Base-by-base conservation (phyloP, 1,140 invertebrate species). In the Lanistes nyassanus region DNA sequence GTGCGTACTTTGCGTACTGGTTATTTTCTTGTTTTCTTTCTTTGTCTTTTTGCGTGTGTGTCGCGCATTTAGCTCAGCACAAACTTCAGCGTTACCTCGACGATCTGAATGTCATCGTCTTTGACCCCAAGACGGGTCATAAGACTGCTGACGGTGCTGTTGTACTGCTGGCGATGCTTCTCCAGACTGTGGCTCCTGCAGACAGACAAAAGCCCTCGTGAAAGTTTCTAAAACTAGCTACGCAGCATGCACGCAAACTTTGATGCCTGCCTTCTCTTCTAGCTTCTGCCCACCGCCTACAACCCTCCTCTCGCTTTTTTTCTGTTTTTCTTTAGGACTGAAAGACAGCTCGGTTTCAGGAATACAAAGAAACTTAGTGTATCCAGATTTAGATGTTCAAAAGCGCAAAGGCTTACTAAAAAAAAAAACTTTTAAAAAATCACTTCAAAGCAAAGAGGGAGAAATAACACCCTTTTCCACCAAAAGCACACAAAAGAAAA, bases 51-150 rank as follows among this genome's bases (percentile, higher is more conserved):
- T n/a, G 42, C 5, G 11, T 19, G 11, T n/a, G n/a, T 29, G 29
- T 51, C 4, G 0, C 37, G 0, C 19, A 26, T 16, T 31, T 13
- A 34, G 56, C 13, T 37, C 34, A 37, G 6, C 31, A 26, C 13
- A 58, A 47, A 47, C 42, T 2, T 21, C 37, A 26, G 37, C n/a
- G 36, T 51, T 71, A 80, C 81, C 80, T 83, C 80, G 42, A 83
- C 51, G 42, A 83, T 81, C 3, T 76, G 34, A 55, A 77, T 56
- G 76, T 83, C 82, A 37, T 53, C 62, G 64, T 82, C 79, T 19
- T 74, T 69, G 56, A 82, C 67, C 19, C 79, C 79, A 34, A 83
- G 70, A 39, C 75, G 79, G 53, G 64, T 76, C 69, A 83, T 79
- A 42, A 83, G 78, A 16, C 65, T 55, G 65, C 62, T 65, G 3